These are phyloP conservation scores for Gallirallus australis DNA, from an alignment of 2,797 vertebrate genomes.

Conservation along the genomic window DNA sequence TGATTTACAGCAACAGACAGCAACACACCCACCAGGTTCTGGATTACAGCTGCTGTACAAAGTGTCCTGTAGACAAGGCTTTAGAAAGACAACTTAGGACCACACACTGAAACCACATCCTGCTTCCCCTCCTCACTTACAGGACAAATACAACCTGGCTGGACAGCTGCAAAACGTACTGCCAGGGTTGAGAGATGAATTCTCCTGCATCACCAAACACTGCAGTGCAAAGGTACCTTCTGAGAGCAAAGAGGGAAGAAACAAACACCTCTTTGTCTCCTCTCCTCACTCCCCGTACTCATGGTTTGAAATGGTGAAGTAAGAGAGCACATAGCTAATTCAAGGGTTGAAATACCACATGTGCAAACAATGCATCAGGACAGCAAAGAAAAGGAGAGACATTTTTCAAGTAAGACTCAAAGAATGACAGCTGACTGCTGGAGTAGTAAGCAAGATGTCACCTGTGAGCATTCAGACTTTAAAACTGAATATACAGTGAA, in stretches of 20 bases:
- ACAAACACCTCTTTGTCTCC: neutral
- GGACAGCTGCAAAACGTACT: neutral
- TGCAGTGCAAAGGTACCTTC: neutral
- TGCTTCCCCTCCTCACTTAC: neutral
- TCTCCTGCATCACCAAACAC: neutral
- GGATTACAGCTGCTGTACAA: neutral
- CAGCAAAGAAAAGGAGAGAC: neutral
- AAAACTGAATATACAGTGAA: neutral
- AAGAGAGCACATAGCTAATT: neutral
- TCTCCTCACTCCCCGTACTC: neutral
- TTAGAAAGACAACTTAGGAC: neutral
- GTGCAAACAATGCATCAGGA: neutral
- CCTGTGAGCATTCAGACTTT: neutral
- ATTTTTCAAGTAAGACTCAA: neutral
- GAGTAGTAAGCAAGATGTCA: neutral
- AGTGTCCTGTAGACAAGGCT: neutral
- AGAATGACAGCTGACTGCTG: neutral
- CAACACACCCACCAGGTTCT: neutral
- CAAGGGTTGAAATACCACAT: neutral
- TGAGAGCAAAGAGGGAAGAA: neutral
- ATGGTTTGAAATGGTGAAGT: neutral
- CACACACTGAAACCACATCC: neutral
- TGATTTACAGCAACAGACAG: neutral
- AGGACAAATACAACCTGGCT: neutral
- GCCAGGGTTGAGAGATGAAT: neutral